Percentiles rank a stretch among this genome's conserved stretches.
Conservation (phyloP, 2,888 invertebrate species). For the Ophioninae sp. region DNA sequence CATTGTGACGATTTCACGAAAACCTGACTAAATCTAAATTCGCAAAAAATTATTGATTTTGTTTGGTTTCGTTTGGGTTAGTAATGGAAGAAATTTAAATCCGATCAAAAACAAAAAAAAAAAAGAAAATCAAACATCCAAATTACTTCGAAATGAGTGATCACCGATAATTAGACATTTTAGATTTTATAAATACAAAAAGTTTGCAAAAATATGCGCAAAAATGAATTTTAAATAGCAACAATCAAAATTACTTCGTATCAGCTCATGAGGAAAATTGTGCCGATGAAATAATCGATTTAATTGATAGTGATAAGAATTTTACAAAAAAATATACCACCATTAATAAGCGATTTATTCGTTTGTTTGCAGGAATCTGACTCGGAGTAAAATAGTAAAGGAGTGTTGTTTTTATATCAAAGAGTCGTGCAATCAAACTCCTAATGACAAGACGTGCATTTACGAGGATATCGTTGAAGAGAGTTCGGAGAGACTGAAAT, state of each 20-base stretch:
- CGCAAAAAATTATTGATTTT: too few species aligned
- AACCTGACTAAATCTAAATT: too few species aligned
- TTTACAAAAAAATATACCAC: too few species aligned
- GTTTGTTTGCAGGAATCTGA: conserved; percentile 72
- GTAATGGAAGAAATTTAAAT: not conserved
- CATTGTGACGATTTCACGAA: too few species aligned
- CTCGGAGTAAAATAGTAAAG: conserved; percentile 69
- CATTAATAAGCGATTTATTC: not conserved
- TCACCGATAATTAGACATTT: not conserved
- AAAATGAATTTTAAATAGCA: too few species aligned
- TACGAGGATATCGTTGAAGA: conserved; percentile 21
- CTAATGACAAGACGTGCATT: conserved; percentile 41
- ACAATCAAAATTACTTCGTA: too few species aligned
- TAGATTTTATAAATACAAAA: not conserved
- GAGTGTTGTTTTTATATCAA: conserved; percentile 26
- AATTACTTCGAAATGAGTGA: not conserved
- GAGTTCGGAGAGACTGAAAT: conserved; percentile 53
- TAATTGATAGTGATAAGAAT: not conserved
- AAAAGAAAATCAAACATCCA: not conserved
- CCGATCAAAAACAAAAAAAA: not conserved
- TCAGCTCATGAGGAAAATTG: too few species aligned
- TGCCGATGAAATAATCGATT: too few species aligned
- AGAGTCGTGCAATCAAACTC: conserved; percentile 36
- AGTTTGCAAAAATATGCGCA: too few species aligned
- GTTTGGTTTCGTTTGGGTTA: not conserved